Base-by-base conservation (phyloP, 2,888 invertebrate species). In the Xestoiulus laeticollis region DNA sequence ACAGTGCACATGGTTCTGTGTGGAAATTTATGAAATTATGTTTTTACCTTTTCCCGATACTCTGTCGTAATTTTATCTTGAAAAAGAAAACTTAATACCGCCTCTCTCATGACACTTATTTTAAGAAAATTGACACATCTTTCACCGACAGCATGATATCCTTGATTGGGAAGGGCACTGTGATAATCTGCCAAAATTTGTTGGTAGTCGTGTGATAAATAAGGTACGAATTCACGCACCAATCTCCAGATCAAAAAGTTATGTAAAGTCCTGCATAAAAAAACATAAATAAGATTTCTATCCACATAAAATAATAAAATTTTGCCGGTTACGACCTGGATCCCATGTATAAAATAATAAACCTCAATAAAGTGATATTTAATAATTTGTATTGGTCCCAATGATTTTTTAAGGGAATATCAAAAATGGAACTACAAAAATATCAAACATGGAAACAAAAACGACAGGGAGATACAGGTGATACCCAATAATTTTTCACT, bases 131-230 rank as follows among this genome's bases (percentile, higher is more conserved):
- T 38, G 16, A 85, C 26, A 26, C 85, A 85, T 85, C 85, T 85
- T 26, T 85, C 85, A n/a, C 85, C 85, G 22, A 85, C 44, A 43
- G 85, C 38, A 26, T 85, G 85, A 19, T 6, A 85, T 85, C 85
- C 85, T 43, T 85, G 38, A n/a, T 43, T 85, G 26, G 85, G 85
- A 85, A 85, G 43, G 26, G 85, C 85, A n/a, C 85, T 85, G 26
- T 85, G 38, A 85, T 85, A 85, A 85, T 43, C 85, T 38, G 85
- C 85, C 26, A 85, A 85, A 43, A 38, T 85, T 85, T 85, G 85
- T 43, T 85, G 85, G 12, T 85, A 85, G 38, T 85, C 85, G 22
- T 43, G 38, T 10, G 85, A 85, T n/a, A 85, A 38, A 38, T 85
- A 85, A 44, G 85, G 85, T 19, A 85, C 38, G 43, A 85, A 85